Percentiles rank a stretch among this genome's conserved stretches.
Evolutionary conservation across 2,797 vertebrate genomes (phyloP).

Genomic region (Crax fasciolata): DNA sequence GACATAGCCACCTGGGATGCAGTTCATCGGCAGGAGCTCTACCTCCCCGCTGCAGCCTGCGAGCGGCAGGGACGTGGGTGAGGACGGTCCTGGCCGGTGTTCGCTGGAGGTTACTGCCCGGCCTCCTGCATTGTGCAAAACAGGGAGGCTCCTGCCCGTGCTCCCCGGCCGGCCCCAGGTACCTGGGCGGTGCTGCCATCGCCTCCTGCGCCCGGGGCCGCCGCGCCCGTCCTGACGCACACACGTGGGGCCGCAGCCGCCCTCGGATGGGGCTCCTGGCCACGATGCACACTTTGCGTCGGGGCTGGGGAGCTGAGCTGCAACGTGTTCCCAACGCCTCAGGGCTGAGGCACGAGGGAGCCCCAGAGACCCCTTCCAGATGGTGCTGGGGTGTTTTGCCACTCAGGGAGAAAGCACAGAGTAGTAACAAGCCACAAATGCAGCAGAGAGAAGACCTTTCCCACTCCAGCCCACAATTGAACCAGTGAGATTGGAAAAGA

Average conservation of each 20-base stretch:
- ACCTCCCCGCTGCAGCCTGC: constrained; percentile 26
- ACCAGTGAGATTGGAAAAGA: too few species aligned
- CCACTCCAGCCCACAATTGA: too few species aligned
- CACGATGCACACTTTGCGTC: background rate
- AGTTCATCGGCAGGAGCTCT: constrained; percentile 73
- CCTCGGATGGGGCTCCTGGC: background rate
- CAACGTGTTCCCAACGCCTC: fast-evolving
- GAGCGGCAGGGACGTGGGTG: background rate
- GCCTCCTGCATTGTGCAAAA: constrained; percentile 26
- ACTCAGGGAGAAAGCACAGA: background rate
- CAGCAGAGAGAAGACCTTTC: too few species aligned
- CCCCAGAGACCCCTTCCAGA: background rate
- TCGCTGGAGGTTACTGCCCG: constrained; percentile 13
- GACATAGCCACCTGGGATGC: constrained; percentile 78
- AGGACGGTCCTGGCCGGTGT: background rate
- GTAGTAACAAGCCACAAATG: too few species aligned
- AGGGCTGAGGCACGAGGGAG: background rate
- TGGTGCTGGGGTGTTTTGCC: fast-evolving
- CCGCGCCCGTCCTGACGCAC: constrained; percentile 52
- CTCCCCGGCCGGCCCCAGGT: constrained; percentile 38
- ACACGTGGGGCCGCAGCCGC: fast-evolving
- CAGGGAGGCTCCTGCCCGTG: constrained; percentile 35
- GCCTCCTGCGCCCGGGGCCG: background rate
- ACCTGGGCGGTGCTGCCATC: constrained; percentile 59
- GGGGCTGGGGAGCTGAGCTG: background rate